A percentile compares a stretch with the other conserved stretches of the same genome.
These are phyloP conservation scores for Lacerta bilineata DNA, from an alignment of 2,797 vertebrate genomes.

Conservation along the genomic window DNA sequence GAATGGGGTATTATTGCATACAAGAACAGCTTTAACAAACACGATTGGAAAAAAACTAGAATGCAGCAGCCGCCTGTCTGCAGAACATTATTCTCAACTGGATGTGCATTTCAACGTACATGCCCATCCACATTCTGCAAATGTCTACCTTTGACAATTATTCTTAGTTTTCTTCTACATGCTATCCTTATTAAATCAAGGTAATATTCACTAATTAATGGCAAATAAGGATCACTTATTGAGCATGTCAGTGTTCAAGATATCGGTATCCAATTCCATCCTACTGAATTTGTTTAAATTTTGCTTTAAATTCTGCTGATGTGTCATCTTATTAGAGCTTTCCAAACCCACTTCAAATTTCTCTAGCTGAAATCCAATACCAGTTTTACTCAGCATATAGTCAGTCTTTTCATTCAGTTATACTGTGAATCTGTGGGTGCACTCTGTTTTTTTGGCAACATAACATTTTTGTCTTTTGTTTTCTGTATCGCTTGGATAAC, in stretches of 20 bases:
- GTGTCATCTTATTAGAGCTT: not conserved
- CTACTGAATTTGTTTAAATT: not conserved
- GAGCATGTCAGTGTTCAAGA: not conserved
- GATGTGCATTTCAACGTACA: not conserved
- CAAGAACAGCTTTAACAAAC: not conserved
- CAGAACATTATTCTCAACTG: not conserved
- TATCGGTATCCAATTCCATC: not conserved
- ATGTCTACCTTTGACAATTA: not conserved
- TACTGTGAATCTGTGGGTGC: conserved; percentile 74
- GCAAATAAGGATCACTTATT: not conserved
- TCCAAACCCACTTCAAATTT: not conserved
- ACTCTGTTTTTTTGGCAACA: conserved; percentile 76
- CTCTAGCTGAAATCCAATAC: not conserved
- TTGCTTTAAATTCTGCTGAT: not conserved
- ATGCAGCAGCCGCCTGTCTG: not conserved
- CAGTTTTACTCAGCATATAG: not conserved
- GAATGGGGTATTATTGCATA: not conserved
- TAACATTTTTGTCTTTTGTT: conserved; percentile 72
- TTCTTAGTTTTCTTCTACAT: not conserved
- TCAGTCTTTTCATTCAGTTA: conserved; percentile 66
- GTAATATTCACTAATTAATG: not conserved
- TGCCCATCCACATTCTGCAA: not conserved
- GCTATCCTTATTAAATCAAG: not conserved
- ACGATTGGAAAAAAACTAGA: not conserved
- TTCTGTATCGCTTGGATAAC: conserved; percentile 78